Conservation (phyloP, 2,113 vertebrate genomes). For the Proteles cristata region DNA sequence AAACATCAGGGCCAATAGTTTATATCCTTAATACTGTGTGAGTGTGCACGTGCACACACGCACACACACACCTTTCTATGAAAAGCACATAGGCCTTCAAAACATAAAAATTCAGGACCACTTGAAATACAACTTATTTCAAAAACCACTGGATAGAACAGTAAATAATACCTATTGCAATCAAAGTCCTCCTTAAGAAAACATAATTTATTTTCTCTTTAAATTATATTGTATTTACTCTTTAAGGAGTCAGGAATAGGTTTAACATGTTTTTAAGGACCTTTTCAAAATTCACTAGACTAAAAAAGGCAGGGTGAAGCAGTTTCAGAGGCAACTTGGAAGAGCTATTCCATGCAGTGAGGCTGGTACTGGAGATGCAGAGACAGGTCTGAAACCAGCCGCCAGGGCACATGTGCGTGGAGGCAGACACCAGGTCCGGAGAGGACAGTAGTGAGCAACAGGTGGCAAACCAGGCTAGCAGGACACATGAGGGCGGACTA, state of each 20-base stretch:
- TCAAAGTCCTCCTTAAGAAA: neutral
- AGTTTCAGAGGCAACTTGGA: slow-evolving; percentile 5
- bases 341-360: neutral
- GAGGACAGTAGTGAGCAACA: slow-evolving; percentile 56
- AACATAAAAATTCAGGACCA: neutral
- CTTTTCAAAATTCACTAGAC: slow-evolving; percentile 17
- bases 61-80: neutral
- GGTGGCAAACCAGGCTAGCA: slow-evolving; percentile 68
- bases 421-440: neutral
- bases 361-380: neutral
- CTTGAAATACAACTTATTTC: neutral
- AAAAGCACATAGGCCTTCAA: slow-evolving; percentile 13
- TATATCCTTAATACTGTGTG: neutral
- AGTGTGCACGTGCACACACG: too few relatives aligned
- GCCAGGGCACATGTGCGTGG: neutral
- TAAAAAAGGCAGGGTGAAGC: neutral
- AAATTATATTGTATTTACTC: neutral
- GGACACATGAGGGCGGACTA: neutral
- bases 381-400: neutral
- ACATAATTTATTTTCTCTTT: neutral
- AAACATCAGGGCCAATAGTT: neutral
- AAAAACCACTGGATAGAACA: neutral
- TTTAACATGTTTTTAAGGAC: neutral
- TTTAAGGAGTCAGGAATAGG: neutral
- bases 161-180: neutral